phyloP scores from a whole-genome alignment of 2,797 vertebrate species.

The Kryptolebias ocellatus region DNA sequence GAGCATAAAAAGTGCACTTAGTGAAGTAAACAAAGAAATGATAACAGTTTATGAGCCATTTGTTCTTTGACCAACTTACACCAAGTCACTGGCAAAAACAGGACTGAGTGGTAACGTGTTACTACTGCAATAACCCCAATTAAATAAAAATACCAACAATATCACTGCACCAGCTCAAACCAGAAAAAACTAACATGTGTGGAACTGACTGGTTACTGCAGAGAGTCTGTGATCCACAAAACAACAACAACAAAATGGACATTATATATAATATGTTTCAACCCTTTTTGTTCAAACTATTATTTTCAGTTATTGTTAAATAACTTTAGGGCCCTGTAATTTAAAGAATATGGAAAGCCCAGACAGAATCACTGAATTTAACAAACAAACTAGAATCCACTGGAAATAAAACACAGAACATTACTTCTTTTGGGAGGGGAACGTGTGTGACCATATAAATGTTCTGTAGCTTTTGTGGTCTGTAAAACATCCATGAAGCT shows the following conservation, averaged over 20 bases:
- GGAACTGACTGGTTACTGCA: too few species aligned
- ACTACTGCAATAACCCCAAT: too few species aligned
- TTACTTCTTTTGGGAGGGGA: too few species aligned
- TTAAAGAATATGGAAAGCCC: background rate
- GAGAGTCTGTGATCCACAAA: too few species aligned
- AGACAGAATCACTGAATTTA: background rate
- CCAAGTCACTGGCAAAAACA: background rate
- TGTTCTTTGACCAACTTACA: background rate
- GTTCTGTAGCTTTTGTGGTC: too few species aligned
- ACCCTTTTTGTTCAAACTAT: background rate
- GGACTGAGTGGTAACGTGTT: too few species aligned
- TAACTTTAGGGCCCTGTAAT: background rate
- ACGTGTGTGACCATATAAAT: too few species aligned
- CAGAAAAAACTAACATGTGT: too few species aligned
- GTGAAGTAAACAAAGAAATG: slow-evolving; percentile 1
- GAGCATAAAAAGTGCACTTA: slow-evolving; percentile 1
- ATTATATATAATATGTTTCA: background rate
- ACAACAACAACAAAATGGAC: too few species aligned
- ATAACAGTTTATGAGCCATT: background rate
- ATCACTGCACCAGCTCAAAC: too few species aligned
- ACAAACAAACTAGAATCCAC: background rate
- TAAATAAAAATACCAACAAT: too few species aligned
- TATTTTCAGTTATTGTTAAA: background rate
- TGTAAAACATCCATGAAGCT: too few species aligned
- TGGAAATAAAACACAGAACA: background rate